Conservation (phyloP, 2,888 invertebrate species). For the Rotaria macrura region DNA sequence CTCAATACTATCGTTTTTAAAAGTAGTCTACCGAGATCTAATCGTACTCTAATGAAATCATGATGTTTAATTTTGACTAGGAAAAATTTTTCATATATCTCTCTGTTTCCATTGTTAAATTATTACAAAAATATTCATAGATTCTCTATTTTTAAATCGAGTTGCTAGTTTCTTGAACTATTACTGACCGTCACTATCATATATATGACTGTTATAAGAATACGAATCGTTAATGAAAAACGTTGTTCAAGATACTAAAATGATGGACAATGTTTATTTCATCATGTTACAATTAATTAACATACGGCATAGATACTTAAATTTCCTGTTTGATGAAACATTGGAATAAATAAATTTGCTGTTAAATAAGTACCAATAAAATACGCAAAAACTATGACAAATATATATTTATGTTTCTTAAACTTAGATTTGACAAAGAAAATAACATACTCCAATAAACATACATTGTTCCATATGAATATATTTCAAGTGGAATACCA, state of each 20-base stretch:
- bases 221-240: conserved; percentile 66
- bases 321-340: conserved; percentile 41
- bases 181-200: conserved; percentile 76
- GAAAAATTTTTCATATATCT: no score
- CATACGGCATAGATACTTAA: conserved; percentile 43
- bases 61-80: no score
- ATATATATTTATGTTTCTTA: neutral
- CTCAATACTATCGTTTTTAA: no score
- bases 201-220: conserved; percentile 71
- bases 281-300: neutral
- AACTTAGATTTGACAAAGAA: neutral
- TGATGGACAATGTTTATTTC: conserved; percentile 25
- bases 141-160: no score
- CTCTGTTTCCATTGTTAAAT: no score
- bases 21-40: no score
- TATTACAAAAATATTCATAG: no score
- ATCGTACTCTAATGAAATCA: no score
- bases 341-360: conserved; percentile 42
- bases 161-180: no score
- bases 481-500: conserved; percentile 28
- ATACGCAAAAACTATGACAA: neutral
- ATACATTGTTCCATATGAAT: conserved; percentile 29
- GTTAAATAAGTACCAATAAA: conserved; percentile 52
- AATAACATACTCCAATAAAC: neutral
- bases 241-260: conserved; percentile 72